Percentiles rank a stretch among this genome's conserved stretches.
These are phyloP conservation scores for Nyctereutes procyonoides DNA, from an alignment of 2,113 vertebrate species.

Conservation along the genomic window DNA sequence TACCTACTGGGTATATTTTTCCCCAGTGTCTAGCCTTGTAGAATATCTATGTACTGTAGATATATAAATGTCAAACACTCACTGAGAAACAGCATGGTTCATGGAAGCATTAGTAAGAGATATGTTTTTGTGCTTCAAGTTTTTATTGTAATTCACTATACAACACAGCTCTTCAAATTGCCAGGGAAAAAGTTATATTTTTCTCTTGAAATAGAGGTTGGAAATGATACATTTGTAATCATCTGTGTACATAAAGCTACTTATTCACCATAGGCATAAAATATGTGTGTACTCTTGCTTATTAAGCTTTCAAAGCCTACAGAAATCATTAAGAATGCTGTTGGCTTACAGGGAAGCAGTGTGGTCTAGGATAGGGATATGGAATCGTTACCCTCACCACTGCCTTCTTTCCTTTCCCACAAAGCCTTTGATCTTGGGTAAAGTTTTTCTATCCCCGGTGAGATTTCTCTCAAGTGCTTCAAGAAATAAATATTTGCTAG, in stretches of 20 bases:
- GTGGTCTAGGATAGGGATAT: neutral
- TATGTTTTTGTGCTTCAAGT: constrained; percentile 63
- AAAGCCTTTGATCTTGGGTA: neutral
- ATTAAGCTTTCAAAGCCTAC: constrained; percentile 47
- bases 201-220: constrained; percentile 45
- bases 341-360: neutral
- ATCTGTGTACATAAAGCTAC: constrained; percentile 52
- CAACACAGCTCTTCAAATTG: constrained; percentile 43
- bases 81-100: constrained; percentile 62
- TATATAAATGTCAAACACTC: constrained; percentile 62
- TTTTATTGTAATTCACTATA: constrained; percentile 74
- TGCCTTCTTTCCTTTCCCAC: neutral
- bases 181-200: constrained; percentile 51
- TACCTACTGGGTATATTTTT: neutral
- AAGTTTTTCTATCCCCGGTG: neutral
- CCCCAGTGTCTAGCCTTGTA: constrained; percentile 49
- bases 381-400: neutral
- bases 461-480: neutral
- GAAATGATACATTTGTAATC: constrained; percentile 63
- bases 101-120: constrained; percentile 63
- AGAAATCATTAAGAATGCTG: constrained; percentile 13
- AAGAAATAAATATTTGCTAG: neutral
- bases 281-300: constrained; percentile 27
- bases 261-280: constrained; percentile 59
- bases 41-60: constrained; percentile 32